Percentiles rank a stretch among this genome's conserved stretches.
Evolutionary conservation across 2,113 vertebrate genomes (phyloP).

Genomic region (Ceratotherium simum): DNA sequence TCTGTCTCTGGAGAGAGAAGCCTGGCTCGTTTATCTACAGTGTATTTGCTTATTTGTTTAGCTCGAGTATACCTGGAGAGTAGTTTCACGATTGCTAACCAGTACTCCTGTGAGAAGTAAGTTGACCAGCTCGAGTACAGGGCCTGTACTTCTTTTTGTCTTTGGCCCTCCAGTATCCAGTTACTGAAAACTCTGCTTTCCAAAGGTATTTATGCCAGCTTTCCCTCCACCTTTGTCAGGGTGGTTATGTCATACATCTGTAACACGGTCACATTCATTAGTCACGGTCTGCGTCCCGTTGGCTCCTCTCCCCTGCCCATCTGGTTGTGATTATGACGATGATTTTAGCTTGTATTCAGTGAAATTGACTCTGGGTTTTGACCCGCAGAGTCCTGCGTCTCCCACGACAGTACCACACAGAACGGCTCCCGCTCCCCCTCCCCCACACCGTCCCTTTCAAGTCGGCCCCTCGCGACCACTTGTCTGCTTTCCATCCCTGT

Average conservation of each 20-base stretch:
- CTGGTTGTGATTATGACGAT: background rate
- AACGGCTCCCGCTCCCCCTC: background rate
- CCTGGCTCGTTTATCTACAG: background rate
- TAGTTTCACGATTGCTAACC: background rate
- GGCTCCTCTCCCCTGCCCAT: background rate
- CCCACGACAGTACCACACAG: fast-evolving
- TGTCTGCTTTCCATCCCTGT: background rate
- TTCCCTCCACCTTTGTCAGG: too few species aligned
- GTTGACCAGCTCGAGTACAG: fast-evolving
- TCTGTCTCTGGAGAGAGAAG: background rate
- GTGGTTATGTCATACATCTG: background rate
- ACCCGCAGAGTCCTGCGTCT: background rate
- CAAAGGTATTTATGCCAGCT: background rate
- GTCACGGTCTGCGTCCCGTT: background rate
- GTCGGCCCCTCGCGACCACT: background rate
- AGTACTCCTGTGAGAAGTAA: background rate
- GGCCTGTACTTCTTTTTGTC: background rate
- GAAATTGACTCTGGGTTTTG: background rate
- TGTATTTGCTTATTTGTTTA: background rate
- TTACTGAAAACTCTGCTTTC: background rate
- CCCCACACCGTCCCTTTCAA: background rate
- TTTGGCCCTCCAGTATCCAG: fast-evolving
- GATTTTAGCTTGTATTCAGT: background rate
- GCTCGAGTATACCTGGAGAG: background rate
- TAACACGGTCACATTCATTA: background rate